Percentiles rank a stretch among this genome's conserved stretches.
Evolutionary conservation across 2,113 vertebrate species (phyloP).

Genomic region (Neogale vison): DNA sequence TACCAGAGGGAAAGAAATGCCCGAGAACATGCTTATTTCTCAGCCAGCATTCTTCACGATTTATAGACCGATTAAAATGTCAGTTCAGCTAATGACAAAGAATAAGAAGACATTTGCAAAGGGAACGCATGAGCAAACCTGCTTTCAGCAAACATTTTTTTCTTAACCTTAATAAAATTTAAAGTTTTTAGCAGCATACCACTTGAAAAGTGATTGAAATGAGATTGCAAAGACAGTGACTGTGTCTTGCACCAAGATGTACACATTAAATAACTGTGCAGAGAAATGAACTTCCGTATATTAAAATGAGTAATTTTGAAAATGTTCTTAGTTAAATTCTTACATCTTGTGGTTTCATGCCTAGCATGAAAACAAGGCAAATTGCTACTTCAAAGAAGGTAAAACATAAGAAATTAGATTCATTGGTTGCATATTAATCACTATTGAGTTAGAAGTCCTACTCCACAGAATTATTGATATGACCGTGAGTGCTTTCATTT

Average conservation of each 20-base stretch:
- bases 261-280: not conserved
- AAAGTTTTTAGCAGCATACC: constrained; percentile 31
- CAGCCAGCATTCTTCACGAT: constrained; percentile 34
- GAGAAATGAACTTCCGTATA: not conserved
- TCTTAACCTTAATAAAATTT: constrained; percentile 53
- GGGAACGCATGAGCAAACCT: constrained; percentile 45
- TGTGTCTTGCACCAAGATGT: not conserved
- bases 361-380: constrained; percentile 10
- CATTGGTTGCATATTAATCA: constrained; percentile 15
- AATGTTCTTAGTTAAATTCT: constrained; percentile 1
- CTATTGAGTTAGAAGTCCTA: not conserved
- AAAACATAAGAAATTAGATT: not conserved
- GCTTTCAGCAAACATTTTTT: constrained; percentile 57
- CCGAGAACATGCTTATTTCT: not conserved
- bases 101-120: constrained; percentile 66
- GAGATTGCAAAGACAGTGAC: constrained; percentile 7
- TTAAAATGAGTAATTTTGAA: not conserved
- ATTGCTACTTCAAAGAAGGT: constrained; percentile 22
- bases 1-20: not conserved
- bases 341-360: not conserved
- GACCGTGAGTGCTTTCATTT: not conserved
- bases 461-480: constrained; percentile 37
- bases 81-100: constrained; percentile 56
- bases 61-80: constrained; percentile 65
- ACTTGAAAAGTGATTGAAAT: constrained; percentile 25